These are phyloP conservation scores for Pseudochaenichthys georgianus DNA, from an alignment of 2,797 vertebrate genomes.

Conservation along the genomic window DNA sequence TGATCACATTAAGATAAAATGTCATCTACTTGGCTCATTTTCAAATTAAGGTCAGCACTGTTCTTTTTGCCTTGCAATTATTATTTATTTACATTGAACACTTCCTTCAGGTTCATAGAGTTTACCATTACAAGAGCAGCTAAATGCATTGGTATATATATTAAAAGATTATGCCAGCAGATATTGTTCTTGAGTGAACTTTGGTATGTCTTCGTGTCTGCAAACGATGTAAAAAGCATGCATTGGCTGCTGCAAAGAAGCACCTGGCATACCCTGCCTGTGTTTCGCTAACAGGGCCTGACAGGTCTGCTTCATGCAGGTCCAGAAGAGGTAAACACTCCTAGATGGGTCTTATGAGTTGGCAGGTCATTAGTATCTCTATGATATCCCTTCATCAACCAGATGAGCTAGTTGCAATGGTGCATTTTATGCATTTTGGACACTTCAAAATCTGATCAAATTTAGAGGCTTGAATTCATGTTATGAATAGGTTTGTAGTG, in stretches of 20 bases:
- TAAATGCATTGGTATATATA: not conserved
- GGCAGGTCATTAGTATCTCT: conserved; percentile 58
- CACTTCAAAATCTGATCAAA: not conserved
- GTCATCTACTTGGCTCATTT: conserved; percentile 40
- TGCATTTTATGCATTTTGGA: conserved; percentile 19
- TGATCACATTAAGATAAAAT: conserved; percentile 34
- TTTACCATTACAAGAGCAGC: not conserved
- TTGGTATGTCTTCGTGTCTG: conserved; percentile 36
- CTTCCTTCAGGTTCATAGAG: not conserved
- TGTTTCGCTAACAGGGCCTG: conserved; percentile 69
- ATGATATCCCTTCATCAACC: conserved; percentile 30
- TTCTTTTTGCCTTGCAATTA: conserved; percentile 26
- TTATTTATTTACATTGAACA: not conserved
- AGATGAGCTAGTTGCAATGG: conserved; percentile 34
- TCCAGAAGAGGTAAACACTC: conserved; percentile 70
- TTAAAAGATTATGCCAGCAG: not conserved
- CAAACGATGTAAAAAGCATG: conserved; percentile 49
- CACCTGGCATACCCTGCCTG: conserved; percentile 67
- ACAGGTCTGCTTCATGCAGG: conserved; percentile 75
- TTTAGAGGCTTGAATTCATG: not conserved
- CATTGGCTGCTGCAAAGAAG: conserved; percentile 58
- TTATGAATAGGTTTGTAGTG: not conserved
- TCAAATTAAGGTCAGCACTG: conserved; percentile 29
- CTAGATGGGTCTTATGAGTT: conserved; percentile 59
- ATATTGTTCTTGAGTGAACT: conserved; percentile 12